Evolutionary conservation across 2,113 vertebrate species (phyloP), one percentile per base, ranked within the genome.

Genomic region (Rhinogobius similis): DNA sequence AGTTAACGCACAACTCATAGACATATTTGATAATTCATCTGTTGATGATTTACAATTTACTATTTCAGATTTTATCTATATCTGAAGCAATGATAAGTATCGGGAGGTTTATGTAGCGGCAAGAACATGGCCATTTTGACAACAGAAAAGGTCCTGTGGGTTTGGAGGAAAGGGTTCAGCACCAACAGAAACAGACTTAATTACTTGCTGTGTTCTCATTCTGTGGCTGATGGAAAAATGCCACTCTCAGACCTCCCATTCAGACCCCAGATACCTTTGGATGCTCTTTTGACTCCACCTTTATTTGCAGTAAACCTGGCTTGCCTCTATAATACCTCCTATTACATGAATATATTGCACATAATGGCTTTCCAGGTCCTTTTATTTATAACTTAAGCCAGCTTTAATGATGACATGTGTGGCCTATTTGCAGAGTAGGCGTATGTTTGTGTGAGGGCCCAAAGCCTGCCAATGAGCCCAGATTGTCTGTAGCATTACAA

Each of bases 401-500:
- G 58, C 58, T 50, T 64, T 55, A 38, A 38, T 58, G 68, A 50
- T 50, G 16, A 18, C 44, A 44, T 59, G 44, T 65, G 63, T 38
- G 29, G 58, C 38, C 23, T 38, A 23, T 39, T 53, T 44, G 50
- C 11, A 65, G 62, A 58, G 18, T 23, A 11, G 55, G 1, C 41
- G 50, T 23, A 21, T 55, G 20, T 67, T 43, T 67, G 48, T 69
- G 61, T 62, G 27, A 63, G 48, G 41, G 52, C 58, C 66, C 70
- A 70, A 69, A 67, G 27, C 41, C 29, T 39, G 43, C 38, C 48
- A 29, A 68, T 52, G 44, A 63, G 44, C 20, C 23, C 59, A 77
- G 23, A 62, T 67, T 69, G 62, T 48, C 69, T 74, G 6, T n/a
- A 75, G 68, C 67, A 68, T 62, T 61, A 46, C 62, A 56, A 75